A percentile compares a stretch with the other conserved stretches of the same genome.
phyloP scores from a whole-genome alignment of 2,888 invertebrate species.

The Dascillus cervinus region DNA sequence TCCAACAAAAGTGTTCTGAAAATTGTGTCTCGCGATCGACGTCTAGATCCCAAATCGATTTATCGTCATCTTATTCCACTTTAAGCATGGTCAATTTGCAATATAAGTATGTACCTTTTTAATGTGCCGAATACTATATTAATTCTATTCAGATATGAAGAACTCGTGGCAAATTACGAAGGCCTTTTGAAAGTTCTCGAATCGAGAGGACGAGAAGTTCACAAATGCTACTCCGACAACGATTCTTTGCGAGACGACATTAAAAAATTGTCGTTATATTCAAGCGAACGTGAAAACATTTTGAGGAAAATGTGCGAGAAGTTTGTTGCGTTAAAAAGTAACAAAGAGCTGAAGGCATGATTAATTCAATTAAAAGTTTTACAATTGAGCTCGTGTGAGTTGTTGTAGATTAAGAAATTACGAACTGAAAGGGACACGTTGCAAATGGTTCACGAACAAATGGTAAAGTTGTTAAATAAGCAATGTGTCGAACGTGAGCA shows the following conservation, averaged over 20 bases:
- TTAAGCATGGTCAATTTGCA: conserved; percentile 50
- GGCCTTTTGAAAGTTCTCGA: conserved; percentile 33
- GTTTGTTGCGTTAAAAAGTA: conserved; percentile 25
- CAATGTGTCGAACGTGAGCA: conserved; percentile 33
- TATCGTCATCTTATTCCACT: conserved; percentile 45
- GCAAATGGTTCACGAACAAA: conserved; percentile 30
- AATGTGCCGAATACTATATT: conserved; percentile 4
- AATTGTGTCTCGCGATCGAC: conserved; percentile 16
- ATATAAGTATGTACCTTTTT: conserved; percentile 43
- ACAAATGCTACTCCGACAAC: conserved; percentile 31
- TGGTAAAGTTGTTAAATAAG: conserved; percentile 29
- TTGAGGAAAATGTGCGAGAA: conserved; percentile 25
- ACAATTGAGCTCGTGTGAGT: not conserved
- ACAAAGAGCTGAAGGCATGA: conserved; percentile 28
- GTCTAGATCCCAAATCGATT: conserved; percentile 31
- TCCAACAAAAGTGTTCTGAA: conserved; percentile 24
- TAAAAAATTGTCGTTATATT: conserved; percentile 20
- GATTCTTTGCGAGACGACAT: conserved; percentile 24
- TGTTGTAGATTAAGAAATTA: conserved; percentile 25
- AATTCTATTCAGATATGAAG: conserved; percentile 30
- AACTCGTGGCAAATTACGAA: conserved; percentile 31
- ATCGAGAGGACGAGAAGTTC: conserved; percentile 28
- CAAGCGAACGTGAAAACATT: conserved; percentile 20
- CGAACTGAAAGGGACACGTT: conserved; percentile 31
- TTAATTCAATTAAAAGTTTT: conserved; percentile 1